A percentile compares a stretch with the other conserved stretches of the same genome.
These are phyloP conservation scores for Drosophila basisetae DNA, from an alignment of 2,888 invertebrate species.

Conservation along the genomic window DNA sequence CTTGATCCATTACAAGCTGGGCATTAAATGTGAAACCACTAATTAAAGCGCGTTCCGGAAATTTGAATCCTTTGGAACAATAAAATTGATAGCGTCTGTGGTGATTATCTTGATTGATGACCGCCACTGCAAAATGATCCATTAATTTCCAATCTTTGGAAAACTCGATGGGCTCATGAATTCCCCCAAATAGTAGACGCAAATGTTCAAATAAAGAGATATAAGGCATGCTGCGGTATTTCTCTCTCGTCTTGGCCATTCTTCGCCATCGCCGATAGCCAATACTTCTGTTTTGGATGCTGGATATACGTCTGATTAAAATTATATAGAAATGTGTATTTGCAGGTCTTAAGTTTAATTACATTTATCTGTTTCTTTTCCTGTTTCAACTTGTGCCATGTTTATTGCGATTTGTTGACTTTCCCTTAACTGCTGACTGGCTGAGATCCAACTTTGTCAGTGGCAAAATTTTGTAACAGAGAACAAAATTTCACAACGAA, in stretches of 20 bases:
- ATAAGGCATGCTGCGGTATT: background rate
- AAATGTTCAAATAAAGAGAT: conserved; percentile 12
- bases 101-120: conserved; percentile 1
- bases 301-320: background rate
- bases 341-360: background rate
- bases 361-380: conserved; percentile 5
- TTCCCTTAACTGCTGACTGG: conserved; percentile 6
- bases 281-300: conserved; percentile 18
- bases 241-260: background rate
- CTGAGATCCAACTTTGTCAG: background rate
- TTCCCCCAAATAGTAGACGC: conserved; percentile 13
- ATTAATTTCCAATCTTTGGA: conserved; percentile 18
- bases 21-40: conserved; percentile 8
- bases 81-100: conserved; percentile 26
- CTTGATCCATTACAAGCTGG: background rate
- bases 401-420: background rate
- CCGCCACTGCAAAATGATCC: conserved; percentile 7
- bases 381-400: background rate
- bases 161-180: conserved; percentile 1
- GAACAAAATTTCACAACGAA: conserved; percentile 17
- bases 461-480: conserved; percentile 3
- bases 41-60: background rate
- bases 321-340: background rate
- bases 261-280: conserved; percentile 26
- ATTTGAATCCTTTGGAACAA: background rate